These are phyloP conservation scores for Gobius niger DNA, from an alignment of 2,113 vertebrate genomes.

Conservation along the genomic window DNA sequence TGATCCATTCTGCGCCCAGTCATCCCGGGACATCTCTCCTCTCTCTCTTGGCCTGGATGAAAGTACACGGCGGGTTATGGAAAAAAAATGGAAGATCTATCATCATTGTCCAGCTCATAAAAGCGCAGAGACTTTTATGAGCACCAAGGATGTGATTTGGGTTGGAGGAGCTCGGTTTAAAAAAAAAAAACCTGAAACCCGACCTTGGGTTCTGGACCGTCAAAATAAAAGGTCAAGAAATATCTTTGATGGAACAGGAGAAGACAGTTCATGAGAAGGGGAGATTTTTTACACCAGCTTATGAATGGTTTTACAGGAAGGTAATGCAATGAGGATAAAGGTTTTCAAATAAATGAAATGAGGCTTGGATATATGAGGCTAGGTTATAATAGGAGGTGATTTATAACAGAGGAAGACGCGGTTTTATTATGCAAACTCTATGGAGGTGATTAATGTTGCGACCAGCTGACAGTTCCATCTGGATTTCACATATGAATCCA, in stretches of 20 bases:
- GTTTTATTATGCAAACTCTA: neutral
- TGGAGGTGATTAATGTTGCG: neutral
- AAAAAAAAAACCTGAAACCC: constrained; percentile 3
- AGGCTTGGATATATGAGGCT: neutral
- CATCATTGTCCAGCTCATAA: constrained; percentile 1
- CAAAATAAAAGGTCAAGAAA: constrained; percentile 9
- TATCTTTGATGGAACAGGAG: neutral
- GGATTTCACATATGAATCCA: neutral
- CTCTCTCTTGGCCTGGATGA: neutral
- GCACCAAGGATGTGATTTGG: neutral
- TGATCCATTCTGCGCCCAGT: neutral
- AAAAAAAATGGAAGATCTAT: constrained; percentile 3
- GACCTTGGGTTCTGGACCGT: constrained; percentile 6
- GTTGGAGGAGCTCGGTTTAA: neutral
- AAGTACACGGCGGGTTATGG: neutral
- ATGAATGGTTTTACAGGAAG: neutral
- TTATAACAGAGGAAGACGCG: neutral
- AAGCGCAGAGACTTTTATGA: neutral
- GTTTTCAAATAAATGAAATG: constrained; percentile 7
- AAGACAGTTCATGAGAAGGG: neutral
- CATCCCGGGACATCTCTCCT: constrained; percentile 1
- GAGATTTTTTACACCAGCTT: neutral
- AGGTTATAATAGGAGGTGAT: neutral
- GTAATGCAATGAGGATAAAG: neutral
- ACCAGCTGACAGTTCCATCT: neutral